Conservation (phyloP, 2,888 invertebrate species). For the Tinea trinotella region DNA sequence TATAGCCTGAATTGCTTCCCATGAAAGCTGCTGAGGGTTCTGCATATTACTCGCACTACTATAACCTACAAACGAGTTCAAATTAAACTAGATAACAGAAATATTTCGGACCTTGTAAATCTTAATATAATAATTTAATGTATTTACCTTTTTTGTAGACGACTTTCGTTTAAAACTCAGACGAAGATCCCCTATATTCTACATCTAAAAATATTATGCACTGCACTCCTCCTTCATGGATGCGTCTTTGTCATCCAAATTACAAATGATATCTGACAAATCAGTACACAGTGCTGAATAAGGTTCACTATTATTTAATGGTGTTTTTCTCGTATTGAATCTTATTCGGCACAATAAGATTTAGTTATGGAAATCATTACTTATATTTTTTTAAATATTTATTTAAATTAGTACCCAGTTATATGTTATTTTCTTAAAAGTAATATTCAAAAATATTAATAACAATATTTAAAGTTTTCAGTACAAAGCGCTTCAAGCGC, state of each 20-base stretch:
- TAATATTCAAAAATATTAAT: no score
- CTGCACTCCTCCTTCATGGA: constrained; percentile 28
- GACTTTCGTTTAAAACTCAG: constrained; percentile 41
- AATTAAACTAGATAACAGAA: constrained; percentile 42
- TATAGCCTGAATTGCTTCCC: constrained; percentile 72
- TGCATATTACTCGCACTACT: constrained; percentile 72
- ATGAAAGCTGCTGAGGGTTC: constrained; percentile 74
- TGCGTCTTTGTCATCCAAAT: constrained; percentile 27
- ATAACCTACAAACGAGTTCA: constrained; percentile 71
- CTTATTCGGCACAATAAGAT: no score
- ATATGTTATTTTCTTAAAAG: no score
- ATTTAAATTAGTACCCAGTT: no score
- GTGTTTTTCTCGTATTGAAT: no score
- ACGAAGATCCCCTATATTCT: constrained; percentile 64
- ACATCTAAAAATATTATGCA: constrained; percentile 73
- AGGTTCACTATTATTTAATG: no score
- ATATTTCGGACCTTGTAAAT: constrained; percentile 25
- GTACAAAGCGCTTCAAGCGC: no score
- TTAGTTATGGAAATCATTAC: no score
- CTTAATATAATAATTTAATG: constrained; percentile 23
- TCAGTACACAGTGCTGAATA: background rate
- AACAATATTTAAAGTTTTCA: no score
- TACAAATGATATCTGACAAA: background rate
- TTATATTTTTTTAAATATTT: no score
- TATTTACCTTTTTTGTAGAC: constrained; percentile 53